phyloP scores from a whole-genome alignment of 2,888 invertebrate genomes.

The Melanostoma mellinum region DNA sequence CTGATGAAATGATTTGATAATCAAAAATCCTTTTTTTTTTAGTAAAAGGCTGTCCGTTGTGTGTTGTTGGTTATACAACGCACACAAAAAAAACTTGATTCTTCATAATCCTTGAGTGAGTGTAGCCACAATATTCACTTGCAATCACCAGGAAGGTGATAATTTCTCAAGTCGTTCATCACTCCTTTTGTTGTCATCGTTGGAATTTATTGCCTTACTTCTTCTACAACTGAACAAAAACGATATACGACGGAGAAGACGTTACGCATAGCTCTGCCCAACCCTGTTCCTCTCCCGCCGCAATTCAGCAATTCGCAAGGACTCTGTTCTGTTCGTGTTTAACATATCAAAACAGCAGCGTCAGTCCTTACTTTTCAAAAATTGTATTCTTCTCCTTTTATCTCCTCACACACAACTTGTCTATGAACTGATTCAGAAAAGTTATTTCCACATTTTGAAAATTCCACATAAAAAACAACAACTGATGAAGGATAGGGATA shows the following conservation, averaged over 20 bases:
- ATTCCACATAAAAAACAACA: conserved; percentile 33
- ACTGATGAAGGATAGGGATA: conserved; percentile 17
- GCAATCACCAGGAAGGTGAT: conserved; percentile 51
- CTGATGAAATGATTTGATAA: too few species aligned
- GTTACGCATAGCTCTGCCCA: conserved; percentile 9
- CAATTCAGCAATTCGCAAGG: conserved; percentile 3
- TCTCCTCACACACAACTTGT: not conserved
- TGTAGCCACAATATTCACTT: conserved; percentile 10
- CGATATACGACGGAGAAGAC: conserved; percentile 23
- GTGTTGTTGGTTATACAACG: too few species aligned
- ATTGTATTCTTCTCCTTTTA: conserved; percentile 30
- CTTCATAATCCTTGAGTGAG: too few species aligned
- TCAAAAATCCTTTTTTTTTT: too few species aligned
- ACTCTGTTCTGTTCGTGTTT: conserved; percentile 2
- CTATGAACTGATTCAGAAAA: conserved; percentile 41
- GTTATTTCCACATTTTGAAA: conserved; percentile 42
- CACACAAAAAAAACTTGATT: not conserved
- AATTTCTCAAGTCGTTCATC: conserved; percentile 51
- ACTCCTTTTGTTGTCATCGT: conserved; percentile 51
- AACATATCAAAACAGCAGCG: conserved; percentile 31
- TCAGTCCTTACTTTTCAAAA: not conserved
- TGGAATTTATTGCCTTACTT: conserved; percentile 43
- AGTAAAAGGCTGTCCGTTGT: too few species aligned
- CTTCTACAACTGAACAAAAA: conserved; percentile 32
- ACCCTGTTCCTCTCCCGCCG: conserved; percentile 11